Evolutionary conservation across 2,888 invertebrate species (phyloP).

Genomic region (Pristionchus entomophagus): DNA sequence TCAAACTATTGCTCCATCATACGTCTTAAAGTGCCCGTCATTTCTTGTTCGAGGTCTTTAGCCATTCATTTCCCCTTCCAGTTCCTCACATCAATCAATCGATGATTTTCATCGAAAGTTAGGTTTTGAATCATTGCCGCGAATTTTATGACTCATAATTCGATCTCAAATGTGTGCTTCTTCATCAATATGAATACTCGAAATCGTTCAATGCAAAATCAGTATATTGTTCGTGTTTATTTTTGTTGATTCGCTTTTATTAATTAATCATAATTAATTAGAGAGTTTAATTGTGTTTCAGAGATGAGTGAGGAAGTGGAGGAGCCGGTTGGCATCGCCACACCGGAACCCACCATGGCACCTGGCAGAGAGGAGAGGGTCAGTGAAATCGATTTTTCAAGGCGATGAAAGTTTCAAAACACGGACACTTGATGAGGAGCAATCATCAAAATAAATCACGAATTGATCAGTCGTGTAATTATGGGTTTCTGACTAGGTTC

Average conservation of each 20-base stretch:
- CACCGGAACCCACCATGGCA: background rate
- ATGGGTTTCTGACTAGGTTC: too few relatives aligned
- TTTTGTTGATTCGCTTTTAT: background rate
- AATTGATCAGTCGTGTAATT: too few relatives aligned
- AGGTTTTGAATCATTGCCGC: background rate
- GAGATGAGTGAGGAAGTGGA: constrained; percentile 27
- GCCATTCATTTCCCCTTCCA: background rate
- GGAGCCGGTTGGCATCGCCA: constrained; percentile 8
- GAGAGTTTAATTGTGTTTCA: too few relatives aligned
- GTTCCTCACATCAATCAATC: constrained; percentile 5
- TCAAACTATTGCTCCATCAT: constrained; percentile 23
- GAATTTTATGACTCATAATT: too few relatives aligned
- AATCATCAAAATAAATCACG: too few relatives aligned
- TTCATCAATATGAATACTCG: too few relatives aligned
- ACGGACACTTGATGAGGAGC: too few relatives aligned
- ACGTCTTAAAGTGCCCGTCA: constrained; percentile 37
- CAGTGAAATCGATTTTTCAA: too few relatives aligned
- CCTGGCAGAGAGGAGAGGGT: background rate
- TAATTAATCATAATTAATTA: too few relatives aligned
- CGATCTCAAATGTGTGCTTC: too few relatives aligned
- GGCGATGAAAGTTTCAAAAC: too few relatives aligned
- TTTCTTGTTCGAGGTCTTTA: background rate
- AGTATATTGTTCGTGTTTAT: background rate
- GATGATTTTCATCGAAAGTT: background rate
- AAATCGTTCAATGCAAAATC: background rate